Percentiles rank a stretch among this genome's conserved stretches.
phyloP scores from a whole-genome alignment of 2,797 vertebrate species.

The Squalus acanthias region DNA sequence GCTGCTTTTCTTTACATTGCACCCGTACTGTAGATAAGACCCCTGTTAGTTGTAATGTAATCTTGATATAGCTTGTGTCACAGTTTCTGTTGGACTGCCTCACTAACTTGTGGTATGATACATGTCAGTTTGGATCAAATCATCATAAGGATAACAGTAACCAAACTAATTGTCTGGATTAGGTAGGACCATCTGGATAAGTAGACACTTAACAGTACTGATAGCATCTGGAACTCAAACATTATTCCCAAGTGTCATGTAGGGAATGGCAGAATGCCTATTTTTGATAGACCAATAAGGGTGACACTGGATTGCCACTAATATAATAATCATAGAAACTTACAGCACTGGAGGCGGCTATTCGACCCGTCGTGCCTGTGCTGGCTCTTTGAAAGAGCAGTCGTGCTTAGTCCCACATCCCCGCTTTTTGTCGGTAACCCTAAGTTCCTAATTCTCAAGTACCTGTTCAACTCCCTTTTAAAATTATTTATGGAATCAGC shows the following conservation, averaged over 20 bases:
- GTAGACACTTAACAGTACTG: background rate
- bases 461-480: background rate
- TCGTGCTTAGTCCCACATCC: background rate
- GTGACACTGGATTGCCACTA: background rate
- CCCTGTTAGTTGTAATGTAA: background rate
- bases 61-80: background rate
- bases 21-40: background rate
- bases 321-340: background rate
- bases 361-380: background rate
- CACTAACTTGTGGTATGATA: background rate
- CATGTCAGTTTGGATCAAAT: background rate
- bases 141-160: background rate
- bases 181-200: background rate
- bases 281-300: background rate
- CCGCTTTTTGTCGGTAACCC: background rate
- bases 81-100: background rate
- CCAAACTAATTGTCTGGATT: background rate
- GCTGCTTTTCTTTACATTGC: background rate
- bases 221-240: background rate
- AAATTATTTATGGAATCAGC: background rate
- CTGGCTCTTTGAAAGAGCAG: background rate
- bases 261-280: background rate
- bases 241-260: background rate
- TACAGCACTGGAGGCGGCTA: background rate
- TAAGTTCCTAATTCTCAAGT: background rate